phyloP scores from a whole-genome alignment of 2,797 vertebrate species.

The Graptemys geographica region DNA sequence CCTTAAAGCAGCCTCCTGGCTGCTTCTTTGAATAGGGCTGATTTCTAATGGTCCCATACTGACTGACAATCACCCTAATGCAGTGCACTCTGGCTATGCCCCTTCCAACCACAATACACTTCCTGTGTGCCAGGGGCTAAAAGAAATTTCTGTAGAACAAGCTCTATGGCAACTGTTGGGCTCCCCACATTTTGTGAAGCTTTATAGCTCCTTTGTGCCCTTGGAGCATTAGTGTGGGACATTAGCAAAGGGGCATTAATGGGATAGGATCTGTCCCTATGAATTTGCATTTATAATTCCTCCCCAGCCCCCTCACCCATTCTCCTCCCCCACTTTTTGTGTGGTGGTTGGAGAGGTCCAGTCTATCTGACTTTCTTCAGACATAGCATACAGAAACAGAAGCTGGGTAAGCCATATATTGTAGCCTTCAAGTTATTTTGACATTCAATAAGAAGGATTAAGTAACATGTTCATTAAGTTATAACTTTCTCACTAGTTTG shows the following conservation, averaged over 20 bases:
- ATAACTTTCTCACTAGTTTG: constrained; percentile 59
- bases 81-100: background rate
- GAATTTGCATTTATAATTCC: background rate
- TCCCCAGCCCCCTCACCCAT: background rate
- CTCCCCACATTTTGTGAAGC: background rate
- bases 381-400: constrained; percentile 52
- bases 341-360: background rate
- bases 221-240: background rate
- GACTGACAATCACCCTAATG: rapidly evolving
- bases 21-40: background rate
- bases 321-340: background rate
- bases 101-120: background rate
- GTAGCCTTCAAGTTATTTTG: constrained; percentile 72
- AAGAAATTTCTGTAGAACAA: background rate
- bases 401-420: constrained; percentile 39
- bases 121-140: background rate
- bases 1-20: background rate
- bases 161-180: background rate
- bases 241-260: background rate
- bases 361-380: background rate
- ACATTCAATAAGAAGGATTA: constrained; percentile 73
- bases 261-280: background rate
- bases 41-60: background rate
- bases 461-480: constrained; percentile 57
- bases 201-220: background rate